These are phyloP conservation scores for Schizothorax lantsangensis DNA, from an alignment of 2,797 vertebrate species.

Conservation along the genomic window DNA sequence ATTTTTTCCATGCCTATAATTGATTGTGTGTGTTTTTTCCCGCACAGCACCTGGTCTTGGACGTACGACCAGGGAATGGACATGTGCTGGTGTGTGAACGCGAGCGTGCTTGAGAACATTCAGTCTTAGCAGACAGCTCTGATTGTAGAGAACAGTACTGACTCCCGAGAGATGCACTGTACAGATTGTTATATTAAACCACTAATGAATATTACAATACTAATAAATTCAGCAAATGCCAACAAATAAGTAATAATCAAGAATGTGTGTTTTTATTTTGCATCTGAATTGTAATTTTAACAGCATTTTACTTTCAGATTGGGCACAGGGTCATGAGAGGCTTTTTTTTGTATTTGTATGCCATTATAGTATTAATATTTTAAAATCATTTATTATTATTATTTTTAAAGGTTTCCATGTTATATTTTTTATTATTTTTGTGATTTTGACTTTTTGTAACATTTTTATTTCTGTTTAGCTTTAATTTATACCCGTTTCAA, in stretches of 20 bases:
- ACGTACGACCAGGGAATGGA: conserved; percentile 13
- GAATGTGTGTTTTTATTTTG: conserved; percentile 42
- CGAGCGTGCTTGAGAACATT: conserved; percentile 31
- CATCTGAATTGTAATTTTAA: neutral
- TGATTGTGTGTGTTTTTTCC: neutral
- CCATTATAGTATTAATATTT: neutral
- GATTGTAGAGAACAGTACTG: conserved; percentile 58
- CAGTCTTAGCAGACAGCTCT: conserved; percentile 19
- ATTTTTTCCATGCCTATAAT: conserved; percentile 20
- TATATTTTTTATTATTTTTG: neutral
- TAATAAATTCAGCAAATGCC: conserved; percentile 67
- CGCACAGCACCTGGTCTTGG: conserved; percentile 22
- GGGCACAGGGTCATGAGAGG: neutral
- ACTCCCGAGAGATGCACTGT: conserved; percentile 68
- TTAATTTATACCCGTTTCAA: neutral
- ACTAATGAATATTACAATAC: conserved; percentile 72
- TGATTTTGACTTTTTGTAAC: too few relatives aligned
- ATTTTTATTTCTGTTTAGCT: neutral
- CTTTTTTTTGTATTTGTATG: neutral
- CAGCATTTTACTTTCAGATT: neutral
- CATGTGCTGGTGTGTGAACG: conserved; percentile 22
- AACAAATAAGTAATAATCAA: conserved; percentile 62
- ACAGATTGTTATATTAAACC: conserved; percentile 71
- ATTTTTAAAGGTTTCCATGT: neutral
- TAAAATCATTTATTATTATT: neutral